Evolutionary conservation across 2,888 invertebrate genomes (phyloP).

Genomic region (Patella pellucida): DNA sequence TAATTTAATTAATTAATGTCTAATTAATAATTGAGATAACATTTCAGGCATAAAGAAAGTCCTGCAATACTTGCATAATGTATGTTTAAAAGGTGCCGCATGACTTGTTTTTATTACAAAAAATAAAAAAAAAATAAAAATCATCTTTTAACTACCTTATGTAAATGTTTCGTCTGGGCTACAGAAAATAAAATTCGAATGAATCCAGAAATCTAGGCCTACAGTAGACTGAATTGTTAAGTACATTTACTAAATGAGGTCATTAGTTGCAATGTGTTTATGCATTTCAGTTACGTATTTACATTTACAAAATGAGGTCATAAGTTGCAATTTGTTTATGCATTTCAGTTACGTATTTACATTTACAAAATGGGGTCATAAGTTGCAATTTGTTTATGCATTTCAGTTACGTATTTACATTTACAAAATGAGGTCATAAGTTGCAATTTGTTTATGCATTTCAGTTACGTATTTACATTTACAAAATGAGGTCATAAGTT

Average conservation of each 20-base stretch:
- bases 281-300: conserved; percentile 70
- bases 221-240: neutral
- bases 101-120: no score
- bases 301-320: neutral
- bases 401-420: conserved; percentile 70
- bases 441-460: conserved; percentile 21
- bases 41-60: no score
- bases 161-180: no score
- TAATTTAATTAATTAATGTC: no score
- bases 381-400: conserved; percentile 1
- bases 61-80: no score
- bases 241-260: no score
- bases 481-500: neutral
- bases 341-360: conserved; percentile 75
- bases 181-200: no score
- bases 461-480: conserved; percentile 77
- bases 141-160: no score
- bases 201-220: no score
- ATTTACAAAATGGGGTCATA: neutral
- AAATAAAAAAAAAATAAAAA: no score
- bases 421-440: neutral
- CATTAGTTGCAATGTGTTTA: neutral
- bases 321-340: neutral
- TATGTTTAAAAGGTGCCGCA: no score
- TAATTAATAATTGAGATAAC: no score